Base-by-base conservation (phyloP, 2,113 vertebrate genomes). In the Neogale vison region DNA sequence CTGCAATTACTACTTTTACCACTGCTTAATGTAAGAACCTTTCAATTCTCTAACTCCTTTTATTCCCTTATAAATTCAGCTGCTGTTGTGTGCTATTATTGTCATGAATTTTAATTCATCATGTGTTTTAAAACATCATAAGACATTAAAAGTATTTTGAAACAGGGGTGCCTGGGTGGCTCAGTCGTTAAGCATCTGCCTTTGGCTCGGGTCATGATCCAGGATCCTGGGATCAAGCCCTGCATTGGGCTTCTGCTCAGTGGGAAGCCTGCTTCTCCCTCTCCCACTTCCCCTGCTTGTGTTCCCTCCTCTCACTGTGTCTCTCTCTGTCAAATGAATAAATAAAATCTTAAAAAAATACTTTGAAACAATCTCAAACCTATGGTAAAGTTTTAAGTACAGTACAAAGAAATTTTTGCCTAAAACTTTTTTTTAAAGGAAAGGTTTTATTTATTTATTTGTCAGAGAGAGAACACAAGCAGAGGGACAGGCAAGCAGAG, bases 1-100 rank as follows among this genome's bases (percentile, higher is more conserved):
- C 80, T 79, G 63, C 82, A 71, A 61, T 81, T 74, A 88, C 29
- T 74, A 72, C 42, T 86, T 90, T 90, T 47, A 86, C 3, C 42
- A 72, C 87, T 74, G 85, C 45, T 88, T 92, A 82, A 63, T 47
- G 63, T 82, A 83, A 88, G 29, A 55, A 65, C 47, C 90, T 82
- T 85, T 90, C n/a, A 90, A 74, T 65, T 72, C n/a, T 74, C 80
- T 15, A 86, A 81, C 15, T 96, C 50, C 63, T n/a, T 86, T 90
- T 93, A 79, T 93, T 90, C 8, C 29, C 29, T 90, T 80, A 36
- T 86, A 90, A 80, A 65, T 47, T 91, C 23, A 82, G 31, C 47
- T 92, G 29, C 74, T 83, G 29, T 88, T 31, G 55, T 82, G 34
- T 72, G 59, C 42, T 80, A 21, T 71, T 72, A 71, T 80, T 72